Evolutionary conservation across 2,113 vertebrate genomes (phyloP).

Genomic region (Rhinichthys klamathensis): DNA sequence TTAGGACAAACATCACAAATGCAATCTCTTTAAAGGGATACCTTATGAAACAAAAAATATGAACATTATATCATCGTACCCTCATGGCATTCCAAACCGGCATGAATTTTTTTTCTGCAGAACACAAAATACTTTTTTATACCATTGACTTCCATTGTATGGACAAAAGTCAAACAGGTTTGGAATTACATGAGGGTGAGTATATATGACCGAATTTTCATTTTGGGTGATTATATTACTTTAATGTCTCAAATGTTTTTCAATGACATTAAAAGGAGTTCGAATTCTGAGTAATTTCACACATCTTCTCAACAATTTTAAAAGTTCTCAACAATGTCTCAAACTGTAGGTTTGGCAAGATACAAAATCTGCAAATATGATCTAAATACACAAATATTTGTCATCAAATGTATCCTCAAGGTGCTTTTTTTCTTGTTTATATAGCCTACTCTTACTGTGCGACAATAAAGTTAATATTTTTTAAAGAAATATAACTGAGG

Average conservation of each 20-base stretch:
- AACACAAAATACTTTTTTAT: not conserved
- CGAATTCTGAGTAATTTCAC: not conserved
- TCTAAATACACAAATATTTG: not conserved
- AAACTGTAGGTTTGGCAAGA: not conserved
- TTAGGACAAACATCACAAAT: not conserved
- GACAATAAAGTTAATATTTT: not conserved
- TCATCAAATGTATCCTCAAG: too few relatives aligned
- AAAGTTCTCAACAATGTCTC: not conserved
- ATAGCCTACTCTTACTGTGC: too few relatives aligned
- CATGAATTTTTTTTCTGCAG: not conserved
- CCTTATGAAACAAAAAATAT: not conserved
- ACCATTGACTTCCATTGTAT: too few relatives aligned
- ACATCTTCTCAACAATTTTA: not conserved
- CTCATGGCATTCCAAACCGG: not conserved
- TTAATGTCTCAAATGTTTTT: not conserved
- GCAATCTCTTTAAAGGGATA: not conserved
- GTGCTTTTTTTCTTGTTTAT: too few relatives aligned
- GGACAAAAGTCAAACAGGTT: not conserved
- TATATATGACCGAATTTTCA: not conserved
- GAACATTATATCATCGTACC: not conserved
- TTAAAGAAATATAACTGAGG: not conserved
- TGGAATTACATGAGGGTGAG: not conserved
- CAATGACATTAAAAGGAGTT: not conserved
- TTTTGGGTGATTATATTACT: not conserved
- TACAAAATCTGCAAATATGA: not conserved